Conservation (phyloP, 2,797 vertebrate species). For the Microctenopoma lineatum region DNA sequence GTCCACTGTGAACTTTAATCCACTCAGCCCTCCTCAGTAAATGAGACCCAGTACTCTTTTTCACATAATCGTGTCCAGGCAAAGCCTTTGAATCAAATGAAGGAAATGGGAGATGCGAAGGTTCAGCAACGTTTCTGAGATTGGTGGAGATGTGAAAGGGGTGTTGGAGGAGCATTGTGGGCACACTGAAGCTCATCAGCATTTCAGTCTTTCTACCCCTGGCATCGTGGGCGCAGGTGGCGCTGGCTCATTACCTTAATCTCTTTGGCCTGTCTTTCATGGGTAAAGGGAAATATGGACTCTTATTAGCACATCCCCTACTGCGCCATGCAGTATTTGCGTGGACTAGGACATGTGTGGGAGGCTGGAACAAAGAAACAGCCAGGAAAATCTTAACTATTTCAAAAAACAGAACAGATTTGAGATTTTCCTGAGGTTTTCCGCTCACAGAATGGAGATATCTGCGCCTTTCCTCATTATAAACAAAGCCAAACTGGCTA, state of each 20-base stretch:
- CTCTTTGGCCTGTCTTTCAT: slow-evolving; percentile 39
- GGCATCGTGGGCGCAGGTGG: slow-evolving; percentile 64
- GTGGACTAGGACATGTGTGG: slow-evolving; percentile 39
- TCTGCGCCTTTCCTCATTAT: slow-evolving; percentile 7
- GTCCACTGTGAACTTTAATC: slow-evolving; percentile 13
- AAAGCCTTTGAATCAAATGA: slow-evolving; percentile 12
- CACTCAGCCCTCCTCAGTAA: slow-evolving; percentile 1
- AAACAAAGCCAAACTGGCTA: slow-evolving; percentile 11
- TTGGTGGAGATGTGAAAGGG: slow-evolving; percentile 16
- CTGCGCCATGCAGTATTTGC: slow-evolving; percentile 26
- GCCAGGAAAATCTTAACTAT: not conserved
- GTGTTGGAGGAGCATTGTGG: not conserved
- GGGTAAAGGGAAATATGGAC: slow-evolving; percentile 35
- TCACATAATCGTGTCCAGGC: slow-evolving; percentile 8
- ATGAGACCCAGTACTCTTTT: slow-evolving; percentile 26
- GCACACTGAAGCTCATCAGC: slow-evolving; percentile 47
- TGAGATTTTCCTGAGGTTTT: slow-evolving; percentile 10
- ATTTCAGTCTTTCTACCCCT: slow-evolving; percentile 26
- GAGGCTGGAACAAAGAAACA: slow-evolving; percentile 33
- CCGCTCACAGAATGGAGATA: not conserved
- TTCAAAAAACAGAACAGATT: not conserved
- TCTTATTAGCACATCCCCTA: slow-evolving; percentile 54
- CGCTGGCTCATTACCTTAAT: slow-evolving; percentile 61
- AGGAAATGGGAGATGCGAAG: slow-evolving; percentile 18
- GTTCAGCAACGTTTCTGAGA: slow-evolving; percentile 19